Evolutionary conservation across 2,888 invertebrate genomes (phyloP).

Genomic region (Hydropsyche betteni): DNA sequence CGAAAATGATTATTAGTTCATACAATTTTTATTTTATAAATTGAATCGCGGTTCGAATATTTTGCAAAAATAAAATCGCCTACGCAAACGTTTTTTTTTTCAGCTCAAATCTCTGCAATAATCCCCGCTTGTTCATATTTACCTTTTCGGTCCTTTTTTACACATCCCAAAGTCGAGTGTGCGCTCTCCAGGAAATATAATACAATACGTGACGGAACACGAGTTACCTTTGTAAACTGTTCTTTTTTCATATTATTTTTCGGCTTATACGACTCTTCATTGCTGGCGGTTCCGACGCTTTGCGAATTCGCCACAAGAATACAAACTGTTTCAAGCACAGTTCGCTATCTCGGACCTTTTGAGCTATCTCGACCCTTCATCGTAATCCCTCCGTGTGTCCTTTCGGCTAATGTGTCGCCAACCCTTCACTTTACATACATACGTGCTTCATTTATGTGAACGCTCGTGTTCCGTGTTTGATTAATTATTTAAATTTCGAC

Average conservation of each 20-base stretch:
- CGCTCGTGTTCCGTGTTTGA: slow-evolving; percentile 13
- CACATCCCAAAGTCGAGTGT: neutral
- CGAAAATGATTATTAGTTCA: too few species aligned
- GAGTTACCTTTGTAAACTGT: neutral
- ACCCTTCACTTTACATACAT: slow-evolving; percentile 13
- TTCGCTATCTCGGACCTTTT: neutral
- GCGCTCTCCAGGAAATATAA: slow-evolving; percentile 7
- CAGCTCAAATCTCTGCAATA: too few species aligned
- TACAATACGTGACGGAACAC: slow-evolving; percentile 10
- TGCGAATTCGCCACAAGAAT: neutral
- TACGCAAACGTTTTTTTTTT: too few species aligned
- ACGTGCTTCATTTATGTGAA: neutral
- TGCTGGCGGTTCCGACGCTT: neutral
- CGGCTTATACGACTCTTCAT: neutral
- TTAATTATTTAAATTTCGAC: slow-evolving; percentile 29
- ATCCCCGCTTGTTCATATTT: too few species aligned
- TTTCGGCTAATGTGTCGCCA: neutral
- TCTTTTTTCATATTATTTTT: slow-evolving; percentile 4
- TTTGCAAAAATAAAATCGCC: too few species aligned
- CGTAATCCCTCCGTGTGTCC: neutral
- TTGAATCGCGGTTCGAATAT: too few species aligned
- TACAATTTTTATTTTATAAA: too few species aligned
- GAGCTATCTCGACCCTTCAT: neutral
- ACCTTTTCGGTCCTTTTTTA: neutral
- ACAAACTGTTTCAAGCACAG: neutral